Percentiles rank a stretch among this genome's conserved stretches.
Evolutionary conservation across 2,797 vertebrate genomes (phyloP).

Genomic region (Steatocranus sp.): DNA sequence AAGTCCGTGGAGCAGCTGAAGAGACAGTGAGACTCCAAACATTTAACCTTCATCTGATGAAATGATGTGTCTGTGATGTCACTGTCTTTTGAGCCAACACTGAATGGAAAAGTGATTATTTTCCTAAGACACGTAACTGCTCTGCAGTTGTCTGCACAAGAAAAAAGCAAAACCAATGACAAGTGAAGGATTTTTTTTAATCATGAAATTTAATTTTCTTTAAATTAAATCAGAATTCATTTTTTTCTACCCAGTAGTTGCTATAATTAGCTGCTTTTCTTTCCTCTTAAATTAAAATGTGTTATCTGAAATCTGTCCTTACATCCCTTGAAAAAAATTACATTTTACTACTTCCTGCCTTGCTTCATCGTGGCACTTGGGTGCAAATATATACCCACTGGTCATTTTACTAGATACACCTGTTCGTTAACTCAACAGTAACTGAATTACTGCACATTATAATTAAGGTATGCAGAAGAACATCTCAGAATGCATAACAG

Average conservation of each 20-base stretch:
- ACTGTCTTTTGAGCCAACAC: background rate
- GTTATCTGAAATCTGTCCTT: background rate
- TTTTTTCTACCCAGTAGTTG: background rate
- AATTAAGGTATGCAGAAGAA: background rate
- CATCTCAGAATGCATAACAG: background rate
- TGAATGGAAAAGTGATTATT: background rate
- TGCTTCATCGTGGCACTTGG: background rate
- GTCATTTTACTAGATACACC: background rate
- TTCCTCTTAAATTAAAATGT: no score
- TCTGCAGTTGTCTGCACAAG: background rate
- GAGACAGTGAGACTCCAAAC: slow-evolving; percentile 86
- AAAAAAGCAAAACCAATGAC: background rate
- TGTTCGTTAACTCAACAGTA: background rate
- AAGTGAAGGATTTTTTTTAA: background rate
- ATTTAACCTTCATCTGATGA: background rate
- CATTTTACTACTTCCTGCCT: background rate
- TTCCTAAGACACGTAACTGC: background rate
- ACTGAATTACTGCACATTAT: background rate
- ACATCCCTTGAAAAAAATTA: fast-evolving
- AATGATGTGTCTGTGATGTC: background rate
- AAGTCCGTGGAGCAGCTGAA: slow-evolving; percentile 99
- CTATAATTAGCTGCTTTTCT: background rate
- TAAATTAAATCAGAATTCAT: background rate
- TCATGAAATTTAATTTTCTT: background rate
- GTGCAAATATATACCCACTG: background rate